A percentile compares a stretch with the other conserved stretches of the same genome.
phyloP scores from a whole-genome alignment of 2,888 invertebrate genomes.

The Mactromeris polynyma region DNA sequence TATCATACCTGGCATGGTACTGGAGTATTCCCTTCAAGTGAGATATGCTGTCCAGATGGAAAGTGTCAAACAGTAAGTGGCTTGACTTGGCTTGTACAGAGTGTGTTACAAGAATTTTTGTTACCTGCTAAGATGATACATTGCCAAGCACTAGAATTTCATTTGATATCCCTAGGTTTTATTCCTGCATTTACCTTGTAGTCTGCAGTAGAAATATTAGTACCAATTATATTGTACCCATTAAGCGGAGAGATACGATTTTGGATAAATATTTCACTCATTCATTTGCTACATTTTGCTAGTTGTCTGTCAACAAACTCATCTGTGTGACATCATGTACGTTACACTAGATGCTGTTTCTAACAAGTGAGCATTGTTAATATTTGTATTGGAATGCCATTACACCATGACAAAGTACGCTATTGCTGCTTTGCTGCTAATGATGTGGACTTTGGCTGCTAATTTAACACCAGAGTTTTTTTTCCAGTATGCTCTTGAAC shows the following conservation, averaged over 20 bases:
- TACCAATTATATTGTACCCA: too few species aligned
- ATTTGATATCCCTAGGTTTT: too few species aligned
- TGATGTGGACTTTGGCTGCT: slow-evolving; percentile 19
- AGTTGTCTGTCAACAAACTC: neutral
- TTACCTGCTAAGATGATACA: neutral
- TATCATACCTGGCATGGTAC: too few species aligned
- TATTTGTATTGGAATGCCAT: neutral
- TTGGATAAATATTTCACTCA: neutral
- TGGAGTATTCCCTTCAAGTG: too few species aligned
- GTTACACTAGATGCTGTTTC: neutral
- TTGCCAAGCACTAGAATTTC: too few species aligned
- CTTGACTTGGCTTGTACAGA: too few species aligned
- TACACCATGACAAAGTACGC: slow-evolving; percentile 8
- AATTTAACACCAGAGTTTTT: slow-evolving; percentile 5
- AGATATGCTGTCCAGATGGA: too few species aligned
- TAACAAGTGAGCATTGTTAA: neutral
- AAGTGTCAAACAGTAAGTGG: too few species aligned
- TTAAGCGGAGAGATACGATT: too few species aligned
- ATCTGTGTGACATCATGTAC: neutral
- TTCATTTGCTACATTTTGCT: neutral
- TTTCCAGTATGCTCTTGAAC: neutral
- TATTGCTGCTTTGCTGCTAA: slow-evolving; percentile 21
- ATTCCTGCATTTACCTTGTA: too few species aligned
- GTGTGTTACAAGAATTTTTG: too few species aligned
- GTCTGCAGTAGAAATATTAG: too few species aligned